Base-by-base conservation (phyloP, 2,888 invertebrate genomes). In the Lordiphosa andalusiaca region DNA sequence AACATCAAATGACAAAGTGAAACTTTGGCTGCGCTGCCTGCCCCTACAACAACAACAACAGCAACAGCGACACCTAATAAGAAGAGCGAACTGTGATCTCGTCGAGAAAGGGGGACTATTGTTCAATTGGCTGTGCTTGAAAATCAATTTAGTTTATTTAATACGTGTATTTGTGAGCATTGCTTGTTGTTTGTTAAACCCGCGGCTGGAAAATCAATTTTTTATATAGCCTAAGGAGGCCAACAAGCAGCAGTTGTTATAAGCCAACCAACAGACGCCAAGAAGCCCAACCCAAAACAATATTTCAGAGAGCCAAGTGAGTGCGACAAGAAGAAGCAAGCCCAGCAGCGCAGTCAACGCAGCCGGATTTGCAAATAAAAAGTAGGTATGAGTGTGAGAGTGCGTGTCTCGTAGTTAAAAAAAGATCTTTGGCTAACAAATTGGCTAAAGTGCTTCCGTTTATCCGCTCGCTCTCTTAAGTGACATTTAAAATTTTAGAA, bases 171-270 rank as follows among this genome's bases (percentile, higher is more conserved):
- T 78, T 73, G 67, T 67, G 73, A 55, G 53, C 55, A 58, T 71
- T 64, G 51, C 59, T 48, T 73, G 65, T 67, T 67, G 69, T 73
- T 73, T 69, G 65, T 61, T 71, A 60, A 58, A 67, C 62, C 58
- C 50, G 65, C 71, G 69, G 61, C 81, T 85, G 84, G 74, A 85
- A 85, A 85, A 85, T 85, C 86, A 85, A 85, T 85, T 84, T 70
- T 68, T 56, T 56, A 67, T 66, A 62, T 69, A 71, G 83, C 59
- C 75, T 68, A 71, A 67, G 61, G 61, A 54, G 66, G 69, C 60
- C 67, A 65, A 69, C 56, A 55, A 80, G 64, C 68, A 75, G 73
- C 81, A 83, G 74, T 67, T 67, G 74, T 68, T 71, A 63, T 51
- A 62, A 62, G 61, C 55, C 19, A 19, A 19, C 19, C 19, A 19